Evolutionary conservation across 1,140 invertebrate species (phyloP).

Genomic region (Notospermus geniculatus): DNA sequence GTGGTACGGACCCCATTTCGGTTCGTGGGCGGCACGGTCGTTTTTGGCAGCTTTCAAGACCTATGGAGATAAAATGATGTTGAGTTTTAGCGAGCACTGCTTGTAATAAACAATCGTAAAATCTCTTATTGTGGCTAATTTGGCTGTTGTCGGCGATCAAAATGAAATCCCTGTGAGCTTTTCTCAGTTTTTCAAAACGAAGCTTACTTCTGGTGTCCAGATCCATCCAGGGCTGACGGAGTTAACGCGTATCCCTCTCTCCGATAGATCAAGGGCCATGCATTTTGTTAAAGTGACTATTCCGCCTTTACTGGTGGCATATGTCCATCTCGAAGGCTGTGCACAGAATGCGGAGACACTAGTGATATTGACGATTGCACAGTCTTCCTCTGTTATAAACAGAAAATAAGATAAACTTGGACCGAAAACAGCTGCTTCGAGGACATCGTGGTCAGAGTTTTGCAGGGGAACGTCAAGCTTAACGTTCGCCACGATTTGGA

Average conservation of each 20-base stretch:
- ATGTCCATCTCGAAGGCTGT: slow-evolving; percentile 18
- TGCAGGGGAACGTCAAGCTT: no score
- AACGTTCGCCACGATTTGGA: no score
- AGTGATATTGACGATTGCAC: slow-evolving; percentile 17
- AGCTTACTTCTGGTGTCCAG: slow-evolving; percentile 21
- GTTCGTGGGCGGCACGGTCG: slow-evolving; percentile 6
- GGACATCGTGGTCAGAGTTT: no score
- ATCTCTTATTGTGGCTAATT: no score
- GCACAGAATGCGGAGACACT: slow-evolving; percentile 13
- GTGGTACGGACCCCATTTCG: background rate
- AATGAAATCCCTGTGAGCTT: no score
- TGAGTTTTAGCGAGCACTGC: no score
- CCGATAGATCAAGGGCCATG: slow-evolving; percentile 20
- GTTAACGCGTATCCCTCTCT: slow-evolving; percentile 17
- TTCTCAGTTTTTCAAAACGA: no score
- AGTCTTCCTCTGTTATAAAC: background rate
- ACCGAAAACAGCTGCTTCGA: no score
- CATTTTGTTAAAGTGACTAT: slow-evolving; percentile 14
- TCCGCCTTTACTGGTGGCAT: slow-evolving; percentile 19
- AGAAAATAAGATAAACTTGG: background rate
- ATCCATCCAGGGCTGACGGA: slow-evolving; percentile 17
- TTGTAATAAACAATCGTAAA: no score
- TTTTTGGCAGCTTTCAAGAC: slow-evolving; percentile 8
- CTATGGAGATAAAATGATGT: slow-evolving; percentile 4
- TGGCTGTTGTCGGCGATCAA: background rate